phyloP scores from a whole-genome alignment of 92 coral and sea anemone species.

The Pocillopora grandis region DNA sequence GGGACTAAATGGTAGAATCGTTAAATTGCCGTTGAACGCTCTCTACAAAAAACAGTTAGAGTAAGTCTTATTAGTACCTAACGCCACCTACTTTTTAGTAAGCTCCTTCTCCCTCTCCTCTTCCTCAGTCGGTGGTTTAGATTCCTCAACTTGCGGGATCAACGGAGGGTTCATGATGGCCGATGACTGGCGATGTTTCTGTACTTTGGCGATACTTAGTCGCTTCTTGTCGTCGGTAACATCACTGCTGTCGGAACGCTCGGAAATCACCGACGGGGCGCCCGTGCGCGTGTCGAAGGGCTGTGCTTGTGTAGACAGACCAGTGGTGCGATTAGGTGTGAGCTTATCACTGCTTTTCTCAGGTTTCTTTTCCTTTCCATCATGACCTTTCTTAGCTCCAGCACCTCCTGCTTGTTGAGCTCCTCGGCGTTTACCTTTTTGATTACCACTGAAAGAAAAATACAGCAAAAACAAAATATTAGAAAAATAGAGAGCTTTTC shows the following conservation, averaged over 20 bases:
- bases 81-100: constrained; percentile 62
- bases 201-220: constrained; percentile 65
- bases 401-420: constrained; percentile 64
- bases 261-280: constrained; percentile 95
- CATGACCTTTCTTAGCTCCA: constrained; percentile 81
- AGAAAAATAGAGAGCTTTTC: too few relatives aligned
- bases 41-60: not conserved
- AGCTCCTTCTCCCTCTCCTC: constrained; percentile 93
- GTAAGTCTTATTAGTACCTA: not conserved
- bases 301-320: constrained; percentile 66
- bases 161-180: constrained; percentile 63
- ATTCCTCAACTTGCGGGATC: constrained; percentile 60
- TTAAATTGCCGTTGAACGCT: too few relatives aligned
- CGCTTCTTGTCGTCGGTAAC: constrained; percentile 82
- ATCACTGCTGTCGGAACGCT: constrained; percentile 97
- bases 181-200: constrained; percentile 81
- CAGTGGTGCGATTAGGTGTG: constrained; percentile 84
- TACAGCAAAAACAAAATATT: not conserved
- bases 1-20: too few relatives aligned
- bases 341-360: constrained; percentile 90
- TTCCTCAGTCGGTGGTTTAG: constrained; percentile 73
- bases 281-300: constrained; percentile 76
- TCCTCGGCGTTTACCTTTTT: constrained; percentile 88
- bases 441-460: constrained; percentile 50
- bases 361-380: constrained; percentile 82